A percentile compares a stretch with the other conserved stretches of the same genome.
Conservation (phyloP, 2,888 invertebrate species). For the Teinopalpus imperialis region DNA sequence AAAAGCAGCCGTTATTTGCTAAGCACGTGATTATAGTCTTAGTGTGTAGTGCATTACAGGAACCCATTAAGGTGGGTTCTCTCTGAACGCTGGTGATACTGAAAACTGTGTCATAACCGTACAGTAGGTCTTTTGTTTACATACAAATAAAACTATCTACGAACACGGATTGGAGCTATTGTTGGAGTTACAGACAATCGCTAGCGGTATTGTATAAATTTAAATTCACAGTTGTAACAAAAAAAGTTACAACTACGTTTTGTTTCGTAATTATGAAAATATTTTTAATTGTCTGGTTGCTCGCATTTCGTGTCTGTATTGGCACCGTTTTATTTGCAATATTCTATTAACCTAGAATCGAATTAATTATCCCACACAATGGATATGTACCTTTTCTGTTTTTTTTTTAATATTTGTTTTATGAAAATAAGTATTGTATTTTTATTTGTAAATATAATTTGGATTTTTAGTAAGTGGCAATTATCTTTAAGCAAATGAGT, state of each 20-base stretch:
- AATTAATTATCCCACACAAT: too few relatives aligned
- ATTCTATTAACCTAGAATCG: too few relatives aligned
- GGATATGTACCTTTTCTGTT: too few relatives aligned
- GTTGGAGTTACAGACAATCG: conserved; percentile 17
- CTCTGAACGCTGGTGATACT: conserved; percentile 15
- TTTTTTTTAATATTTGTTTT: too few relatives aligned
- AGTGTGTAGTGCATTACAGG: conserved; percentile 12
- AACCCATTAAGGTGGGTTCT: conserved; percentile 22
- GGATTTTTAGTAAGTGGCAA: too few relatives aligned
- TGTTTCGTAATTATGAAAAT: conserved; percentile 3
- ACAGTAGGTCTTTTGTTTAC: conserved; percentile 18
- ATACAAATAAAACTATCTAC: conserved; percentile 15
- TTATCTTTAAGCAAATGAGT: too few relatives aligned
- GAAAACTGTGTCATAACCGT: conserved; percentile 22
- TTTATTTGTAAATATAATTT: too few relatives aligned
- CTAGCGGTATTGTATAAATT: conserved; percentile 10
- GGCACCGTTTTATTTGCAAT: too few relatives aligned
- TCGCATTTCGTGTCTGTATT: background rate
- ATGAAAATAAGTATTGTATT: too few relatives aligned
- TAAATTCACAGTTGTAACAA: conserved; percentile 11
- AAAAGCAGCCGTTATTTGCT: conserved; percentile 6
- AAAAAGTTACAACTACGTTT: conserved; percentile 4
- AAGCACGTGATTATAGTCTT: conserved; percentile 7
- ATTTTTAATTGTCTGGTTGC: conserved; percentile 7
- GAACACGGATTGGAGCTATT: conserved; percentile 14